These are phyloP conservation scores for Caenorhabditis remanei DNA, from an alignment of 1,140 invertebrate species.

Conservation along the genomic window DNA sequence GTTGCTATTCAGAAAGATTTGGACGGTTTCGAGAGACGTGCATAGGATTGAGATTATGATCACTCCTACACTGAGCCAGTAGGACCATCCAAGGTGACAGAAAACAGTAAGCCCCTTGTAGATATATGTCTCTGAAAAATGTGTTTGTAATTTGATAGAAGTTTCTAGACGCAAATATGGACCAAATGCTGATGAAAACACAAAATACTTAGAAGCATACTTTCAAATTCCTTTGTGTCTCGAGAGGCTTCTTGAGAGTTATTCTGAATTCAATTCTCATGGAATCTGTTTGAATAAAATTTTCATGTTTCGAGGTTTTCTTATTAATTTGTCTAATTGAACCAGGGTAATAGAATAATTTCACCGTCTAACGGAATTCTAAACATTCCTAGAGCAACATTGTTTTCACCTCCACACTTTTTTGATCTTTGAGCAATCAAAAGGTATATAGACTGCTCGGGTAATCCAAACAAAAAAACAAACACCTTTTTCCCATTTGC, in stretches of 20 bases:
- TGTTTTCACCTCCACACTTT: neutral
- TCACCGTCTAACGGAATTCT: too few species aligned
- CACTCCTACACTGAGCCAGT: constrained; percentile 7
- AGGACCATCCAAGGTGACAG: constrained; percentile 45
- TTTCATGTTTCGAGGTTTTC: too few species aligned
- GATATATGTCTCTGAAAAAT: constrained; percentile 22
- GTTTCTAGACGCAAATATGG: too few species aligned
- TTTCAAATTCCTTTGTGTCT: neutral
- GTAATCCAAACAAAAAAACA: constrained; percentile 3
- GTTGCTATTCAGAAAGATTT: constrained; percentile 48
- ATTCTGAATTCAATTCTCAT: too few species aligned
- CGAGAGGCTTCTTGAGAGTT: too few species aligned
- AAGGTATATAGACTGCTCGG: neutral
- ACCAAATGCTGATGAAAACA: neutral
- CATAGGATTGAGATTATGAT: constrained; percentile 33
- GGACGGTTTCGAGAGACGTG: constrained; percentile 35
- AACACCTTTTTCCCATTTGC: constrained; percentile 15
- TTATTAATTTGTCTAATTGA: too few species aligned
- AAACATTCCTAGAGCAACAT: too few species aligned
- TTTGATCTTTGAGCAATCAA: constrained; percentile 23
- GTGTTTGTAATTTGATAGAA: neutral
- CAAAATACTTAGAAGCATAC: neutral
- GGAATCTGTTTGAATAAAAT: too few species aligned
- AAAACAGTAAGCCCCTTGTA: neutral
- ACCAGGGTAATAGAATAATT: too few species aligned